Evolutionary conservation across 2,113 vertebrate genomes (phyloP).

Genomic region (Mastomys coucha): DNA sequence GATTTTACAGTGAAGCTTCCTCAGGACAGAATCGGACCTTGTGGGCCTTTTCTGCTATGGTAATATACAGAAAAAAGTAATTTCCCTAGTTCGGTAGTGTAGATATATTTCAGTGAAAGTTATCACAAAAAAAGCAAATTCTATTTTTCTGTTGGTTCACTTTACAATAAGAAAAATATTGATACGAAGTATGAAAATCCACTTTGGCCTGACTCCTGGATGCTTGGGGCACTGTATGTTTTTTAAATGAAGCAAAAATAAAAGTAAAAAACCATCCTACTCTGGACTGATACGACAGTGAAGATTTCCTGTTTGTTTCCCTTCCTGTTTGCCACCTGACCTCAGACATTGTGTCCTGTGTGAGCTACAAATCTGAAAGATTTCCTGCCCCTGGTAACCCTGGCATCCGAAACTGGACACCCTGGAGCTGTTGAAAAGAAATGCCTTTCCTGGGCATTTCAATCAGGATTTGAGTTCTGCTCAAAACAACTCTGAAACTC

Average conservation of each 20-base stretch:
- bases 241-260: conserved; percentile 26
- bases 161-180: conserved; percentile 29
- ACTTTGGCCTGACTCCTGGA: neutral
- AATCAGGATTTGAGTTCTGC: neutral
- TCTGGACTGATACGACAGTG: neutral
- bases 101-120: conserved; percentile 26
- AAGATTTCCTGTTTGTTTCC: neutral
- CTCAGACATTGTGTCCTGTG: neutral
- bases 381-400: conserved; percentile 30
- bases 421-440: conserved; percentile 28
- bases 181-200: neutral
- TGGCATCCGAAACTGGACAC: neutral
- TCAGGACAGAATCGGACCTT: neutral
- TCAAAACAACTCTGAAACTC: conserved; percentile 20
- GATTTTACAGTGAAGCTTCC: neutral
- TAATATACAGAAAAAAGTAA: neutral
- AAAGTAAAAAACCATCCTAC: neutral
- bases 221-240: neutral
- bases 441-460: neutral
- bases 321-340: neutral
- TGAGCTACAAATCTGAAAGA: neutral
- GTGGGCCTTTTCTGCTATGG: neutral
- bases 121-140: conserved; percentile 3
- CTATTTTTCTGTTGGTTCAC: neutral
- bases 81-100: neutral